Percentiles rank a stretch among this genome's conserved stretches.
phyloP scores from a whole-genome alignment of 1,140 invertebrate species.

The Drosophila lacertosa region DNA sequence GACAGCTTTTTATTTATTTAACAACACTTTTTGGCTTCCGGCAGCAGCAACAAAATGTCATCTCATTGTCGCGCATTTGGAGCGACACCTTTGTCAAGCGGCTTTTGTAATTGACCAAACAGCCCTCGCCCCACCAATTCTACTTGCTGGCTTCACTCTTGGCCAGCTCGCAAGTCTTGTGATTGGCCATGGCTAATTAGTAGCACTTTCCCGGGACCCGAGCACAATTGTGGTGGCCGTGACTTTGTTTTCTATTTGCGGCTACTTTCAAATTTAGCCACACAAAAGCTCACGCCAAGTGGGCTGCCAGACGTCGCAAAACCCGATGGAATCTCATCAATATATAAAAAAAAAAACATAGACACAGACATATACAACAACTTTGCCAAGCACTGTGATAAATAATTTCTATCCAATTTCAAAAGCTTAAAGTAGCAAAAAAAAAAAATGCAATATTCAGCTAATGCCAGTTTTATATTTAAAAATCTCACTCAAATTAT shows the following conservation, averaged over 20 bases:
- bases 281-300: slow-evolving; percentile 13
- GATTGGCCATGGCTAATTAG: slow-evolving; percentile 51
- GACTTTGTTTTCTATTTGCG: slow-evolving; percentile 47
- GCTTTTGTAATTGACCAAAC: slow-evolving; percentile 30
- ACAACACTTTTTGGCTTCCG: slow-evolving; percentile 34
- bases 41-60: slow-evolving; percentile 26
- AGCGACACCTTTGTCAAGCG: slow-evolving; percentile 35
- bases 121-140: too few species aligned
- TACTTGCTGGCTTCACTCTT: not conserved
- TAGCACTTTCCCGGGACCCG: slow-evolving; percentile 43
- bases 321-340: not conserved
- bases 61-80: slow-evolving; percentile 42
- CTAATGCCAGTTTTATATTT: too few species aligned
- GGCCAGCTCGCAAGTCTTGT: not conserved
- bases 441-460: too few species aligned
- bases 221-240: slow-evolving; percentile 47
- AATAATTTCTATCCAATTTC: too few species aligned
- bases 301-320: not conserved
- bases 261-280: slow-evolving; percentile 37
- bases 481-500: too few species aligned
- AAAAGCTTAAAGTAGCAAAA: not conserved
- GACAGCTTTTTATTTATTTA: slow-evolving; percentile 45
- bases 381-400: too few species aligned
- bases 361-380: too few species aligned
- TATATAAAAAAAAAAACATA: slow-evolving; percentile 2